Base-by-base conservation (phyloP, 2,888 invertebrate species). In the Phortica magna region DNA sequence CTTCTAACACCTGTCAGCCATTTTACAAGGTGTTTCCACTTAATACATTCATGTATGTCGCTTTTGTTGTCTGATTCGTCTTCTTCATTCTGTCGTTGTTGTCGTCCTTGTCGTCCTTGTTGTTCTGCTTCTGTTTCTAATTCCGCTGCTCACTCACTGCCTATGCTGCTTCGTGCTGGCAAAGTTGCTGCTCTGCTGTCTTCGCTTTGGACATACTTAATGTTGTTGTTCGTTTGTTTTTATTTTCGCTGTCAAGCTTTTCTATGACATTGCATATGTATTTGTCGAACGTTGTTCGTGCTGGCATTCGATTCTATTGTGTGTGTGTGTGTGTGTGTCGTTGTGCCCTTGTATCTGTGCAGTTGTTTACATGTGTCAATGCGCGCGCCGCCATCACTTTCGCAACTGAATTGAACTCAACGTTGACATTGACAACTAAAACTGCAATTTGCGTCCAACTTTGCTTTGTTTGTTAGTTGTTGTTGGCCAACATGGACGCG, bases 1-100 rank as follows among this genome's bases (percentile, higher is more conserved):
- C 85, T 85, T 85, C 85, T 87, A 85, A 85, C 85, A 85, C 85
- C 85, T 85, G 85, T 85, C 85, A 85, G 85, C 85, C 85, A 86
- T 85, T 85, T 85, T 85, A 85, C 85, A 85, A 85, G 85, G 85
- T 85, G 85, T 85, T 85, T 85, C 85, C 85, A 85, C 85, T 83
- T 85, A 85, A 85, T 85, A 85, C 88, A 85, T 83, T 79, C 70
- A 77, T 72, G 65, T 43, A 59, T 64, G 75, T 71, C 48, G 31
- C 65, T 65, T 39, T 53, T 73, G 73, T 73, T 73, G 73, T 43
- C 61, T 59, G 61, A 43, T 61, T 61, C 59, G 65, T 64, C 74
- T 53, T 43, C 48, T 70, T 10, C 9, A 9, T 42, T 64, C 31
- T 12, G 22, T 9, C 22, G 31, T 31, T 19, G 64, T 31, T 64